Evolutionary conservation across 2,113 vertebrate species (phyloP).

Genomic region (Turnix velox): DNA sequence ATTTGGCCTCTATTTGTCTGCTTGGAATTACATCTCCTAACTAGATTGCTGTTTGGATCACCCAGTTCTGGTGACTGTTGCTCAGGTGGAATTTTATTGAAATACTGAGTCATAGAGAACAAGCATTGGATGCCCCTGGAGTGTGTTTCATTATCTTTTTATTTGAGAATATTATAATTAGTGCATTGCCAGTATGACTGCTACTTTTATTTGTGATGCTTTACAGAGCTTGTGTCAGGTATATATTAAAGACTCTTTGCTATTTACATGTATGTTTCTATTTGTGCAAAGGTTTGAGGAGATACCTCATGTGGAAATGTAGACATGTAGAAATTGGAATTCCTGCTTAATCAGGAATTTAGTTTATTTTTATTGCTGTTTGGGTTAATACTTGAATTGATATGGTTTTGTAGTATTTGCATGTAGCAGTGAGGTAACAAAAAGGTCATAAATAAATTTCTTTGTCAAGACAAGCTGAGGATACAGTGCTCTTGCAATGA

Average conservation of each 20-base stretch:
- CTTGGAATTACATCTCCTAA: neutral
- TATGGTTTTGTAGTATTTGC: neutral
- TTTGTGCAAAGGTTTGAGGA: neutral
- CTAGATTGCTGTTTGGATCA: neutral
- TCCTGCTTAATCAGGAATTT: neutral
- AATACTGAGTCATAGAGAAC: neutral
- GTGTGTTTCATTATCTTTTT: neutral
- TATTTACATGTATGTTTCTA: fast-evolving
- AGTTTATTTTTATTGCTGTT: neutral
- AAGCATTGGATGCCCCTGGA: neutral
- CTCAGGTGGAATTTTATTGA: neutral
- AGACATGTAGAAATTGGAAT: too few relatives aligned
- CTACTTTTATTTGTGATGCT: neutral
- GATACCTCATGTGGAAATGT: neutral
- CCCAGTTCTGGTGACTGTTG: neutral
- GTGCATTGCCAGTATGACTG: neutral
- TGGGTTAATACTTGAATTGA: neutral
- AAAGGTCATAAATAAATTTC: neutral
- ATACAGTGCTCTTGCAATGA: neutral
- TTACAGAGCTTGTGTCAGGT: neutral
- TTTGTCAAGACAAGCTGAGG: neutral
- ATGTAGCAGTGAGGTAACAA: neutral
- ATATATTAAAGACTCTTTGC: neutral
- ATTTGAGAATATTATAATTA: neutral
- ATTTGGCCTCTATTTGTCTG: neutral